phyloP scores from a whole-genome alignment of 2,113 vertebrate species.

The Salvelinus sp. region DNA sequence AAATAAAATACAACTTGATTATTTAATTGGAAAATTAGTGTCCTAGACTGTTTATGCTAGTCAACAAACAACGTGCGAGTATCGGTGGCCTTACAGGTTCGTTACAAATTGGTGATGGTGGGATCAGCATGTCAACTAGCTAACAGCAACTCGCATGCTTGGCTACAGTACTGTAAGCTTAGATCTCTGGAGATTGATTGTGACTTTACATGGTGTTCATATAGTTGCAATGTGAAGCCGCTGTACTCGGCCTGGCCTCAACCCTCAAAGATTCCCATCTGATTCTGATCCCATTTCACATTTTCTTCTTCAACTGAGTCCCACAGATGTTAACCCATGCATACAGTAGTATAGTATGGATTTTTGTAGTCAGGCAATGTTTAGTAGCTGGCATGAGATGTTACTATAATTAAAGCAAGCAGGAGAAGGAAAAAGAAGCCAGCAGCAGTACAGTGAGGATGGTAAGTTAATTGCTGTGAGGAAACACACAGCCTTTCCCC shows the following conservation, averaged over 20 bases:
- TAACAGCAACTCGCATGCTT: too few species aligned
- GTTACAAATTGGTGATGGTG: too few species aligned
- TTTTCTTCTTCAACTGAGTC: neutral
- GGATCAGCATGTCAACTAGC: too few species aligned
- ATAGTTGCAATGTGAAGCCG: neutral
- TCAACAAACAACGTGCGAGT: too few species aligned
- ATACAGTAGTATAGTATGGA: slow-evolving; percentile 14
- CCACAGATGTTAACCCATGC: slow-evolving; percentile 21
- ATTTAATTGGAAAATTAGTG: too few species aligned
- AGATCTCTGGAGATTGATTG: neutral
- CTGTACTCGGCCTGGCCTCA: neutral
- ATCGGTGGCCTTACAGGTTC: neutral
- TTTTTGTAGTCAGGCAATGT: slow-evolving; percentile 28
- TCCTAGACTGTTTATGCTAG: too few species aligned
- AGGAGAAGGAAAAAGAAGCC: slow-evolving; percentile 33
- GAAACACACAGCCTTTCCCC: slow-evolving; percentile 50
- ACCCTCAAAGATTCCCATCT: neutral
- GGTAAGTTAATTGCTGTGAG: slow-evolving; percentile 50
- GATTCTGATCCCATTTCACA: neutral
- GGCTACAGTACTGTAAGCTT: neutral
- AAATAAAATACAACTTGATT: too few species aligned
- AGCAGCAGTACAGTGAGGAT: slow-evolving; percentile 43
- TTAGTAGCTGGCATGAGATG: slow-evolving; percentile 37
- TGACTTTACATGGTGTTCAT: neutral
- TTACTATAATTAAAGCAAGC: slow-evolving; percentile 44